Base-by-base conservation (phyloP, 2,113 vertebrate genomes). In the Odocoileus hemionus region DNA sequence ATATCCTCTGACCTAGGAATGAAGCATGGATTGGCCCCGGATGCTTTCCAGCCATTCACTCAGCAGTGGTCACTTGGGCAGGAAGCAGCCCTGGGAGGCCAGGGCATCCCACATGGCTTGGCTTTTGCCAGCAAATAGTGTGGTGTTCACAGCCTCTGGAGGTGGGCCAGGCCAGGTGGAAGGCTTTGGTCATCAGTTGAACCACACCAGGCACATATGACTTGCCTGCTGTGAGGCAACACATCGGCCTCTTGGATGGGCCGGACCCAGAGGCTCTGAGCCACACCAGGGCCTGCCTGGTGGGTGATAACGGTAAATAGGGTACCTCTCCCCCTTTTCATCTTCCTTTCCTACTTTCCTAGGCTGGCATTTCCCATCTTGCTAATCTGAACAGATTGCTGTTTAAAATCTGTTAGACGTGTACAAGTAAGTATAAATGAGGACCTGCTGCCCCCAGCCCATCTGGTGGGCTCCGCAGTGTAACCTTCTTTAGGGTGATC, bases 401-500 rank as follows among this genome's bases (percentile, higher is more conserved):
- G 3, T 76, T 88, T 54, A n/a, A 91, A 79, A 50, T 92, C 61
- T 78, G 88, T 80, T 39, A 76, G 52, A 94, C 6, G 28, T 1
- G 5, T 30, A 17, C 21, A 13, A 23, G 17, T 36, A 61, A 26
- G 61, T 64, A 36, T 30, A 28, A 83, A 87, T 55, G 70, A 57
- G 47, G 19, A 11, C 7, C 14, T 33, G n/a, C 13, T 21, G 23
- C 12, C 19, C 47, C 47, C 79, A 28, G 60, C 43, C 21, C 52
- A 36, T 9, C 5, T 58, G 26, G 10, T 19, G 5, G 16, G 6
- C 25, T 26, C 12, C 3, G 0, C 0, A 28, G 45, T 14, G 9
- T 64, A 76, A 16, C 21, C 47, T 30, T 47, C 23, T 16, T 79
- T 45, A 21, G 7, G 33, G 25, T 4, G n/a, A 57, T 33, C 79